phyloP scores from a whole-genome alignment of 2,888 invertebrate species.

The Suillia variegata region DNA sequence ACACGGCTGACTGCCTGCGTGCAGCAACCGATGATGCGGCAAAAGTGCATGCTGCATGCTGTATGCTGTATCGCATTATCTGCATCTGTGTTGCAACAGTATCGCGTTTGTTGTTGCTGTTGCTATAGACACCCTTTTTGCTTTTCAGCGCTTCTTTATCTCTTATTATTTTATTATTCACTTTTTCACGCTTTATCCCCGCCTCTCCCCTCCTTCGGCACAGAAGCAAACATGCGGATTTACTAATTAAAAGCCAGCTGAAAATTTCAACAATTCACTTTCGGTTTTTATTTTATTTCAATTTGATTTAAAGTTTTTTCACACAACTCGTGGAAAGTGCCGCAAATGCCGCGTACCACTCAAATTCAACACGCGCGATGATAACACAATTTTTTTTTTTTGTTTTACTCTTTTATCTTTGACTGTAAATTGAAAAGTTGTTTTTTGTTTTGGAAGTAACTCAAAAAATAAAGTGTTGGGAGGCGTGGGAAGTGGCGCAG shows the following conservation, averaged over 20 bases:
- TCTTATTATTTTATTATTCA: not conserved
- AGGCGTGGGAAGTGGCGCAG: too few species aligned
- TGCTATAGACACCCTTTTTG: not conserved
- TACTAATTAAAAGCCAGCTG: constrained; percentile 1
- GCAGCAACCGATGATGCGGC: not conserved
- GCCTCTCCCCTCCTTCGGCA: not conserved
- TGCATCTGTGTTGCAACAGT: not conserved
- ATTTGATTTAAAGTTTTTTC: too few species aligned
- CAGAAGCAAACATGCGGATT: not conserved
- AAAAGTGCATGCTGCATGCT: not conserved
- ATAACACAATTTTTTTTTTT: too few species aligned
- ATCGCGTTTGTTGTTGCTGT: not conserved
- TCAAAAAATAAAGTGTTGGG: too few species aligned
- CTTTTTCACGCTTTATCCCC: not conserved
- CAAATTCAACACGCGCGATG: too few species aligned
- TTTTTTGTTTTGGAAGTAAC: too few species aligned
- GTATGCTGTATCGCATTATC: too few species aligned
- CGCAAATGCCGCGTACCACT: too few species aligned
- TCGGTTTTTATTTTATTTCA: too few species aligned
- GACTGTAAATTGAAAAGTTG: too few species aligned
- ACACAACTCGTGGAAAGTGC: too few species aligned
- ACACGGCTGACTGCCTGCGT: not conserved
- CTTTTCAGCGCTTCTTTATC: not conserved
- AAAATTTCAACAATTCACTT: not conserved
- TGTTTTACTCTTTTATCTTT: too few species aligned